Evolutionary conservation across 1,140 invertebrate genomes (phyloP).

Genomic region (Drosophila triauraria): DNA sequence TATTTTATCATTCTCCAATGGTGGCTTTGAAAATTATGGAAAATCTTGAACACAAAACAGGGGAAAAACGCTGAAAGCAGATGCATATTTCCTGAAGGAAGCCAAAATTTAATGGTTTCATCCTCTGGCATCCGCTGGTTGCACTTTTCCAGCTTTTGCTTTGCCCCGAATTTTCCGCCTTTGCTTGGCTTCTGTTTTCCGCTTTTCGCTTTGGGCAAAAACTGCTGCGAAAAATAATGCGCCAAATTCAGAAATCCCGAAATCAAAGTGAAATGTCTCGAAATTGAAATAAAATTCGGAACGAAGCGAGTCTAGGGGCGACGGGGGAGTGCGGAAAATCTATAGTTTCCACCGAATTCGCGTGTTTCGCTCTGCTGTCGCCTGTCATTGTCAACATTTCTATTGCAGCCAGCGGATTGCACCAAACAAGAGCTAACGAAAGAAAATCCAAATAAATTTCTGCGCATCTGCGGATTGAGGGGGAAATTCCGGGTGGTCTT

Average conservation of each 20-base stretch:
- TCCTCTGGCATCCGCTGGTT: background rate
- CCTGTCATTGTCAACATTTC: slow-evolving; percentile 73
- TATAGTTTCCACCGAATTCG: slow-evolving; percentile 20
- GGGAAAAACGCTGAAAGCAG: background rate
- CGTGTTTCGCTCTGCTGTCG: slow-evolving; percentile 32
- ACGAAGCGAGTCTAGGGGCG: too few species aligned
- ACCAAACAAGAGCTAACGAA: slow-evolving; percentile 21
- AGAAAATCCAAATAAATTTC: slow-evolving; percentile 27
- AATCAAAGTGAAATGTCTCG: slow-evolving; percentile 70
- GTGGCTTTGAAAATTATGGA: background rate
- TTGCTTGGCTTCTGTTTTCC: background rate
- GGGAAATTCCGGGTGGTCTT: background rate
- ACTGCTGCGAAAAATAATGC: slow-evolving; percentile 21
- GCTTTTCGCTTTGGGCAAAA: slow-evolving; percentile 7
- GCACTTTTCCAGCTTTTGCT: background rate
- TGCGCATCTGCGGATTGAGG: background rate
- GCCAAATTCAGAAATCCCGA: slow-evolving; percentile 45
- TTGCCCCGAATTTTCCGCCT: background rate
- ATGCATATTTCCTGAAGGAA: background rate
- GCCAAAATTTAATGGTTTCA: slow-evolving; percentile 4
- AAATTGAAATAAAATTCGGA: slow-evolving; percentile 59
- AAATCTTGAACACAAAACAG: background rate
- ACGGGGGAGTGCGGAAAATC: background rate
- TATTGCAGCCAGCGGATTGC: slow-evolving; percentile 48
- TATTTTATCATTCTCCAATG: too few species aligned